phyloP scores from a whole-genome alignment of 2,113 vertebrate species.

The Turdus rufiventris region DNA sequence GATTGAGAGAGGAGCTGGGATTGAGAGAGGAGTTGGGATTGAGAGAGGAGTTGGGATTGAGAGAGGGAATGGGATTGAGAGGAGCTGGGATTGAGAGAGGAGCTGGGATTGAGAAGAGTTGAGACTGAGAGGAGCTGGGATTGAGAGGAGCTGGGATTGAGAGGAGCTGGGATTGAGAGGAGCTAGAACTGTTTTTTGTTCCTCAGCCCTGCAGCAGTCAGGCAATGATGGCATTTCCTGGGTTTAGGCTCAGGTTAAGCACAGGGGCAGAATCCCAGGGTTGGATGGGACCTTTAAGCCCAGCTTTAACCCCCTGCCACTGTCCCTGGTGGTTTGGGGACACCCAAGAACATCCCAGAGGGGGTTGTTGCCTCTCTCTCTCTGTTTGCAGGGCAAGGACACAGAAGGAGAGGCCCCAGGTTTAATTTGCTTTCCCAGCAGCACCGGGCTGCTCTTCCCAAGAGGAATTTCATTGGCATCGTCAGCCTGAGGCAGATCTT shows the following conservation, averaged over 20 bases:
- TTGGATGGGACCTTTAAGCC: neutral
- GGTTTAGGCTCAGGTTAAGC: rapidly evolving
- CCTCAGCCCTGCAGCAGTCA: neutral
- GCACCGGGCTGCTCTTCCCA: neutral
- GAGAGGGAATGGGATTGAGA: no score
- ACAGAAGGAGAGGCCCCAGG: rapidly evolving
- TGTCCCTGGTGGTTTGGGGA: neutral
- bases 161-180: no score
- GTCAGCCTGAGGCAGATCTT: neutral
- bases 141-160: no score
- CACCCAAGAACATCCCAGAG: rapidly evolving
- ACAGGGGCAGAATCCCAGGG: rapidly evolving
- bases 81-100: no score
- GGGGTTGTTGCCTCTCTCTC: rapidly evolving
- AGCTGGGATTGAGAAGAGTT: no score
- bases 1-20: no score
- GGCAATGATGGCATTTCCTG: rapidly evolving
- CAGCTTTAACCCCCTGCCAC: neutral
- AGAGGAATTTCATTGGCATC: neutral
- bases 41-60: no score
- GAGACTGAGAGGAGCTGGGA: no score
- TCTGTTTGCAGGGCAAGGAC: rapidly evolving
- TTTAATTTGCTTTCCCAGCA: no score
- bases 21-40: no score
- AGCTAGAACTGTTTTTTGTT: no score